Evolutionary conservation across 2,113 vertebrate species (phyloP).

Genomic region (Leptocoma aspasia): DNA sequence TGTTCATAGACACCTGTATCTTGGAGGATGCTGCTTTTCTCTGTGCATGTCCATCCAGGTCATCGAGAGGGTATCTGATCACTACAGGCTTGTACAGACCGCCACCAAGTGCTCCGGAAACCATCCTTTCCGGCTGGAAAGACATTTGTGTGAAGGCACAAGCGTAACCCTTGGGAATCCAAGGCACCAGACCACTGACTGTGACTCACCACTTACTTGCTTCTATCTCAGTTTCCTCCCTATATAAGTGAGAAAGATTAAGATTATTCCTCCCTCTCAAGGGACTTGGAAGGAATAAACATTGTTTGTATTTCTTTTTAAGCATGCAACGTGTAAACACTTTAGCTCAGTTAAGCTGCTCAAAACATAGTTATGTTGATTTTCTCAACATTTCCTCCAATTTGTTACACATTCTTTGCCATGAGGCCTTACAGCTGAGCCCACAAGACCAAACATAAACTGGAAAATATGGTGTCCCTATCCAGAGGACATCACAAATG

Average conservation of each 20-base stretch:
- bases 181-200: not conserved
- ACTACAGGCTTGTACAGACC: not conserved
- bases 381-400: not conserved
- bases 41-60: not conserved
- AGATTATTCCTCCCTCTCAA: not conserved
- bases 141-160: not conserved
- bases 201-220: not conserved
- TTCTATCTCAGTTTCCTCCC: constrained; percentile 1
- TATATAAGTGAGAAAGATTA: not conserved
- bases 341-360: not conserved
- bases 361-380: not conserved
- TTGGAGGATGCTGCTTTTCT: not conserved
- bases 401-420: not conserved
- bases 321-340: not conserved
- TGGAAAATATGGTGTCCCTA: not conserved
- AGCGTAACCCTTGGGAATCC: not conserved
- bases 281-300: not conserved
- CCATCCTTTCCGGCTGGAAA: not conserved
- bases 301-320: not conserved
- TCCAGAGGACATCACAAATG: not conserved
- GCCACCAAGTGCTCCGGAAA: not conserved
- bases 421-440: not conserved
- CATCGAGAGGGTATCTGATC: not conserved
- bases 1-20: not conserved
- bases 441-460: not conserved